Evolutionary conservation across 2,888 invertebrate genomes (phyloP).

Genomic region (Nycteola revayana): DNA sequence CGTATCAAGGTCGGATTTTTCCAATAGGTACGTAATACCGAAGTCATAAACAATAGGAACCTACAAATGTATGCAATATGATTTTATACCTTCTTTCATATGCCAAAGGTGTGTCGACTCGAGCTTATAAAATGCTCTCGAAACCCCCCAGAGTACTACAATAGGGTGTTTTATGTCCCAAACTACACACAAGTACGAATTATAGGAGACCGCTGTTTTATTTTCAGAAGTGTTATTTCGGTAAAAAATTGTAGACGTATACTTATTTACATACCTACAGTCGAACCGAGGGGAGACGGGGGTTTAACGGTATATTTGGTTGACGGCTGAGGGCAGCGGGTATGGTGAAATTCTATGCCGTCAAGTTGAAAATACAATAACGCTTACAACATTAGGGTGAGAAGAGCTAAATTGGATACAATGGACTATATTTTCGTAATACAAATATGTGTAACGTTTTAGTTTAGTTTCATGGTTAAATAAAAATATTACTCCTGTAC

Average conservation of each 20-base stretch:
- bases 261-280: no score
- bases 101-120: conserved; percentile 50
- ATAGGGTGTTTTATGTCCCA: conserved; percentile 58
- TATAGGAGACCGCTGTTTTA: conserved; percentile 41
- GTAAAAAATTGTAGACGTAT: conserved; percentile 35
- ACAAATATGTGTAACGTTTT: no score
- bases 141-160: conserved; percentile 60
- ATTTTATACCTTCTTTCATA: conserved; percentile 37
- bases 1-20: conserved; percentile 13
- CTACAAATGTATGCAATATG: conserved; percentile 25
- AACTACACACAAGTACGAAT: conserved; percentile 45
- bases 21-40: conserved; percentile 12
- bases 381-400: conserved; percentile 37
- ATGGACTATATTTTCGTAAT: conserved; percentile 14
- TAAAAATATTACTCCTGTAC: no score
- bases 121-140: conserved; percentile 58
- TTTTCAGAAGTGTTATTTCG: conserved; percentile 40
- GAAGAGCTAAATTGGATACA: conserved; percentile 41
- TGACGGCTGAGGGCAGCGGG: conserved; percentile 21
- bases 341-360: conserved; percentile 26
- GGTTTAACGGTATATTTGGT: no score
- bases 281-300: no score
- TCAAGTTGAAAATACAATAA: conserved; percentile 45
- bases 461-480: no score
- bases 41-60: conserved; percentile 31